These are phyloP conservation scores for Malthinus flaveolus DNA, from an alignment of 2,888 invertebrate species.

Conservation along the genomic window DNA sequence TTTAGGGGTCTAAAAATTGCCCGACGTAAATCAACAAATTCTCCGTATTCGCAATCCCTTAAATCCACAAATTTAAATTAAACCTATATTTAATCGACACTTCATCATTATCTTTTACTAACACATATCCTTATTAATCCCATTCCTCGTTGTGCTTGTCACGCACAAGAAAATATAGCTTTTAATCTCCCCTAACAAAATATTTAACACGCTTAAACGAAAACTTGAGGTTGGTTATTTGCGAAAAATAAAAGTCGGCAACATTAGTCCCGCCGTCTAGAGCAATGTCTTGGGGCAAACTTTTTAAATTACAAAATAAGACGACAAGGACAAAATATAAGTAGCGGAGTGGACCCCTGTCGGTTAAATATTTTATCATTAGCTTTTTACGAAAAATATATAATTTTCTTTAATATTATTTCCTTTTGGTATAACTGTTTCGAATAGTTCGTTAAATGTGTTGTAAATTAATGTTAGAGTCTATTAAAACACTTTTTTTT, in stretches of 20 bases:
- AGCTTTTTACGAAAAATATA: constrained; percentile 19
- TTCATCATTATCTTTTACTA: constrained; percentile 10
- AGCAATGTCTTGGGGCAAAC: constrained; percentile 43
- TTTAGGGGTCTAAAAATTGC: no score
- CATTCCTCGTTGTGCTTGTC: constrained; percentile 14
- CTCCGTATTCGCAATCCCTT: neutral
- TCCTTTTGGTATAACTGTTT: constrained; percentile 31
- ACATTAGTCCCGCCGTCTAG: constrained; percentile 34
- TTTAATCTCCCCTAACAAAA: constrained; percentile 42
- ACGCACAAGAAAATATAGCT: constrained; percentile 30
- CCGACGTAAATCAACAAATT: no score
- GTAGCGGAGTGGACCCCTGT: constrained; percentile 39
- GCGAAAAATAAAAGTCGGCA: constrained; percentile 46
- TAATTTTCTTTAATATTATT: constrained; percentile 48
- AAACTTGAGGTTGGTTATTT: constrained; percentile 40
- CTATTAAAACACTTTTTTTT: neutral
- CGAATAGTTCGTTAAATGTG: neutral
- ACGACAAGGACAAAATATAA: constrained; percentile 41
- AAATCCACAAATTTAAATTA: constrained; percentile 4
- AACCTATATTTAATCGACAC: constrained; percentile 9
- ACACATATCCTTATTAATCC: constrained; percentile 11
- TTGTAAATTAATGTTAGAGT: neutral
- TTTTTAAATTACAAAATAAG: constrained; percentile 51
- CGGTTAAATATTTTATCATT: constrained; percentile 44
- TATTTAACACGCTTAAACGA: constrained; percentile 43